These are phyloP conservation scores for Carassius gibelio DNA, from an alignment of 2,113 vertebrate genomes.

Conservation along the genomic window DNA sequence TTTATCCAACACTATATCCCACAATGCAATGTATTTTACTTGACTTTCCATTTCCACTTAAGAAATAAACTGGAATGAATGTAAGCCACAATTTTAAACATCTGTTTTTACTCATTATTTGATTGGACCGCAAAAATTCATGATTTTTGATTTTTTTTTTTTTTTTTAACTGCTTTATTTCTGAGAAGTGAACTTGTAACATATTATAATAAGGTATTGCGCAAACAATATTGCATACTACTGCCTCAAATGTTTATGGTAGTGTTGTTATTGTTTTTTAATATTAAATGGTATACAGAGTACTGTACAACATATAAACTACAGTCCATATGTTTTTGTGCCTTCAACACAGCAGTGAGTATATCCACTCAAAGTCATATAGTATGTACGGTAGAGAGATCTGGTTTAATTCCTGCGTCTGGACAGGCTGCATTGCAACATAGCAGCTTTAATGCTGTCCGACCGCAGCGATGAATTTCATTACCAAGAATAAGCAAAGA, in stretches of 20 bases:
- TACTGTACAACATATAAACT: neutral
- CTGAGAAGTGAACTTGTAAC: neutral
- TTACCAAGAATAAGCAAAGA: conserved; percentile 36
- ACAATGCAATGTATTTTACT: no score
- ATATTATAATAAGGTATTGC: neutral
- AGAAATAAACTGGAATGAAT: neutral
- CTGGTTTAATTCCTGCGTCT: neutral
- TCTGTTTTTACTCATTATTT: neutral
- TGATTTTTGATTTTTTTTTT: neutral
- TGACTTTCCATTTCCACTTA: neutral
- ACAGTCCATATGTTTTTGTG: neutral
- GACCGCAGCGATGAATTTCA: conserved; percentile 13
- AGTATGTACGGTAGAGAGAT: neutral
- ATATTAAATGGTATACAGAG: neutral
- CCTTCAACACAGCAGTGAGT: neutral
- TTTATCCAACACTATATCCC: neutral
- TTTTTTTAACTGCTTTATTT: neutral
- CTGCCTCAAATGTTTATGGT: neutral
- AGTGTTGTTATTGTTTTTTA: neutral
- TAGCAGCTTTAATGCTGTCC: conserved; percentile 1
- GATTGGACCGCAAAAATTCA: neutral
- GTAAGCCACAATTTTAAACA: neutral
- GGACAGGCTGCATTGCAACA: neutral
- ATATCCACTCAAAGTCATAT: neutral
- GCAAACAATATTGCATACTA: neutral